Conservation (phyloP, 2,888 invertebrate species). For the Tanypteryx hageni region DNA sequence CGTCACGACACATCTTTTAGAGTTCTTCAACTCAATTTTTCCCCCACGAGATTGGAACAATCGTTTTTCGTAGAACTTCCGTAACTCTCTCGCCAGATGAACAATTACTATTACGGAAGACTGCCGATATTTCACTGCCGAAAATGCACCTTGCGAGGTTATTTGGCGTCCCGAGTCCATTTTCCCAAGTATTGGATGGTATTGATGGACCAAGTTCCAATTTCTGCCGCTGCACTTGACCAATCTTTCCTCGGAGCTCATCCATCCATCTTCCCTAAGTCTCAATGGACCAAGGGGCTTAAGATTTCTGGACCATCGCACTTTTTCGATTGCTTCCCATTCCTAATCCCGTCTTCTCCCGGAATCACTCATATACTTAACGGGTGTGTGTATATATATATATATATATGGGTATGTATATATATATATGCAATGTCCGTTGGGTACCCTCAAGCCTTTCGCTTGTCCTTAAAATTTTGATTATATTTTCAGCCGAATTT, state of each 20-base stretch:
- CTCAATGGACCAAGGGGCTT: background rate
- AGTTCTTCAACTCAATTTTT: background rate
- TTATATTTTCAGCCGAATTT: too few relatives aligned
- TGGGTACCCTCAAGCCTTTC: background rate
- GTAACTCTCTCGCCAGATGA: background rate
- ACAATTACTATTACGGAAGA: background rate
- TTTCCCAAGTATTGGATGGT: background rate
- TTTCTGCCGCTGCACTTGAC: conserved; percentile 23
- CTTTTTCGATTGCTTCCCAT: background rate
- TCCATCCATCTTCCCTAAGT: background rate
- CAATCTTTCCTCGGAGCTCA: background rate
- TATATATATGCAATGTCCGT: background rate
- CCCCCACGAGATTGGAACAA: background rate
- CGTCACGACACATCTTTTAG: background rate
- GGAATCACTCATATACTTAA: background rate
- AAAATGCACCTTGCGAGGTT: background rate
- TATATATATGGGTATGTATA: background rate
- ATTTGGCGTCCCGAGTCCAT: background rate
- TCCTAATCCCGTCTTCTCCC: background rate
- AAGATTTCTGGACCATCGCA: background rate
- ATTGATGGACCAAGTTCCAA: background rate
- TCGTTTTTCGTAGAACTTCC: background rate
- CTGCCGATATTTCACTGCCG: background rate
- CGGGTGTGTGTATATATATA: background rate
- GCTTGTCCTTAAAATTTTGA: background rate